phyloP scores from a whole-genome alignment of 2,113 vertebrate species.

The Dasyornis broadbenti region DNA sequence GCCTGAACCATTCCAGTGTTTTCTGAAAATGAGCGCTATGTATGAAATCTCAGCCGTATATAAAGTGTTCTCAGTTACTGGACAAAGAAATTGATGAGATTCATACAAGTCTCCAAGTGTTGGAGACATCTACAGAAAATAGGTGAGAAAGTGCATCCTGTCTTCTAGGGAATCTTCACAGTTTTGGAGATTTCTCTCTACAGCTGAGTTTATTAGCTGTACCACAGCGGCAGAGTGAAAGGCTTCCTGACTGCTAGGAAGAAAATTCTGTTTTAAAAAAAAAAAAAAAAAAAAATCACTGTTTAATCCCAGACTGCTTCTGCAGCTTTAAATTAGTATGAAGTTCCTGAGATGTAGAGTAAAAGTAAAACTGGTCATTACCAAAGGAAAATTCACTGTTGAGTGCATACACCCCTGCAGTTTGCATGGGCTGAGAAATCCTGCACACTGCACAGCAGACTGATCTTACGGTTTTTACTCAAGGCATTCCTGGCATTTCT shows the following conservation, averaged over 20 bases:
- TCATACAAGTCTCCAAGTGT: neutral
- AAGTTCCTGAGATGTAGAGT: neutral
- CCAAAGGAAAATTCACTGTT: neutral
- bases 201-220: neutral
- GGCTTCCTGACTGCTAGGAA: neutral
- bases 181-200: neutral
- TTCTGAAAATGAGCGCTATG: neutral
- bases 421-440: neutral
- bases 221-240: neutral
- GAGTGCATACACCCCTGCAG: too few relatives aligned
- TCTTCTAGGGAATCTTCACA: neutral
- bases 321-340: neutral
- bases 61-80: neutral
- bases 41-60: neutral
- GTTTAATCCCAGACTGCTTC: neutral
- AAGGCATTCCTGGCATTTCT: neutral
- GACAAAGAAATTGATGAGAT: neutral
- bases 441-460: accelerated
- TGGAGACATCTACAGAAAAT: neutral
- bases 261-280: neutral
- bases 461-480: accelerated
- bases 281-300: neutral
- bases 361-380: neutral
- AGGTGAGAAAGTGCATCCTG: neutral
- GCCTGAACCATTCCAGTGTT: neutral